These are phyloP conservation scores for Oceanodroma leucorhoa DNA, from an alignment of 2,797 vertebrate species.

Conservation along the genomic window DNA sequence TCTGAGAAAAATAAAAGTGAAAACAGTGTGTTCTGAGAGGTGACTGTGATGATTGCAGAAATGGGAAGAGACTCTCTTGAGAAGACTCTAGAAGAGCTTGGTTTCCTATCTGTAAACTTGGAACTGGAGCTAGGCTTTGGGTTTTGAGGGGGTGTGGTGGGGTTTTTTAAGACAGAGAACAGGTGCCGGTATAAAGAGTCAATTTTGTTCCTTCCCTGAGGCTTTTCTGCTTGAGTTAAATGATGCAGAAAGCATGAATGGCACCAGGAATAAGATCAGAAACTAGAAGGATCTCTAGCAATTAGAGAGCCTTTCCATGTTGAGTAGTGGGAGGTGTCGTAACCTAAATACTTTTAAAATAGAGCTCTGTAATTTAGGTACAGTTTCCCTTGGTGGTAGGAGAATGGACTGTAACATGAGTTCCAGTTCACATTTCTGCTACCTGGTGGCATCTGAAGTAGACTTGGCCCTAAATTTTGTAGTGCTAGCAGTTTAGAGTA, in stretches of 20 bases:
- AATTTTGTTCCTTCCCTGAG: neutral
- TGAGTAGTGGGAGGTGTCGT: neutral
- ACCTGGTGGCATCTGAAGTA: neutral
- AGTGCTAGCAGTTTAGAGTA: neutral
- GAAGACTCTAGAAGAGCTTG: neutral
- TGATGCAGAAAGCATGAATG: neutral
- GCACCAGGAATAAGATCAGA: neutral
- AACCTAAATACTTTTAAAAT: neutral
- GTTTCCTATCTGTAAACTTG: neutral
- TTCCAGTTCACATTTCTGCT: neutral
- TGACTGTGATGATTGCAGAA: neutral
- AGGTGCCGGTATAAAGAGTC: neutral
- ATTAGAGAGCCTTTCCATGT: neutral
- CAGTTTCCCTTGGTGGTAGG: neutral
- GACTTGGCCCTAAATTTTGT: neutral
- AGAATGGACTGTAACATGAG: neutral
- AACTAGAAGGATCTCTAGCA: neutral
- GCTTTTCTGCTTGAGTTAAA: neutral
- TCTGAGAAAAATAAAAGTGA: neutral
- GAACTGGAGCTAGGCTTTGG: neutral
- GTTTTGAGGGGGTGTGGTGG: neutral
- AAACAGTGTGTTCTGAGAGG: neutral
- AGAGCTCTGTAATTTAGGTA: neutral
- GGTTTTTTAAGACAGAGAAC: neutral
- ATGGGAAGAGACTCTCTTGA: neutral